Evolutionary conservation across 2,113 vertebrate genomes (phyloP), one percentile per base, ranked within the genome.

Genomic region (Nothoprocta pentlandii): DNA sequence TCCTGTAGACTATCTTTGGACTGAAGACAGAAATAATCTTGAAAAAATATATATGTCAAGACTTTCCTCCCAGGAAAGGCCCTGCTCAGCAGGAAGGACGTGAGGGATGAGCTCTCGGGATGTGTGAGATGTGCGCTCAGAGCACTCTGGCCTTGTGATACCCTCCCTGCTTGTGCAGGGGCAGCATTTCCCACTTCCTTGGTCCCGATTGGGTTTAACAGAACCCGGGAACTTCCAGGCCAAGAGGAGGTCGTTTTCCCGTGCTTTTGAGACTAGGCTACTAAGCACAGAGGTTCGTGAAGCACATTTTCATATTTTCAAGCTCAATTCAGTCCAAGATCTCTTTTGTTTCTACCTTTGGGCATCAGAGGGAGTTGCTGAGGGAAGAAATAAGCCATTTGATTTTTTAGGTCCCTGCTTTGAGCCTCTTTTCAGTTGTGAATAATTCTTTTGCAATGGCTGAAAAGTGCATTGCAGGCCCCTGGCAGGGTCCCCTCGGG

Each of bases 401-500:
- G 0, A 9, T 74, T 30, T 54, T 63, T 81, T 16, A 81, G 32
- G 53, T 56, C 23, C 16, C 32, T 77, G 10, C 53, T 89, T 67
- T 68, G 20, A 63, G 10, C 20, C 7, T 23, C 8, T 64, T 42
- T 16, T 53, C 34, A 12, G 9, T 78, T 42, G 7, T 21, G 19
- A 56, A 6, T 42, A 76, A 47, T 32, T 61, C 39, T 47, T 56
- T 17, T 39, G 21, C 58, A 32, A 21, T 1, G 1, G 8, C n/a
- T 54, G 67, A 75, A 83, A 20, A 19, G 36, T 63, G 49, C 32
- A 30, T 69, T 0, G 0, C 3, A 2, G 5, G 10, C 39, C 10
- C 39, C 25, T 0, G 0, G 6, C 34, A 16, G 41, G 41, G 26
- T 16, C 1, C 0, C 17, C 34, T 44, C 21, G 0, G 0, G 22